Evolutionary conservation across 2,113 vertebrate species (phyloP).

Genomic region (Rhinopomastus cyanomelas): DNA sequence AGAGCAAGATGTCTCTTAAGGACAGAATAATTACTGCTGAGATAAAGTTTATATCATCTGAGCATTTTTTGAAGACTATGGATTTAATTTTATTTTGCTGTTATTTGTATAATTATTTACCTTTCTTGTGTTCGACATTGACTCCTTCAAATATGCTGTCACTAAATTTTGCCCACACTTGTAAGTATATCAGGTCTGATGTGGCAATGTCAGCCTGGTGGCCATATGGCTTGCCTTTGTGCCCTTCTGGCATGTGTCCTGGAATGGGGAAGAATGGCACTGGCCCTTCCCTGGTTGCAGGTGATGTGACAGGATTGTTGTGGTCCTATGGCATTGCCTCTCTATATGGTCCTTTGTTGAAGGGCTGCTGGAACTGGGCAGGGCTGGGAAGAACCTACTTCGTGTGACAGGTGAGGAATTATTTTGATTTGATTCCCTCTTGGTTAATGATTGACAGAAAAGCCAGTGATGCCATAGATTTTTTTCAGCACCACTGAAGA

Average conservation of each 20-base stretch:
- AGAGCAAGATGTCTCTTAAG: background rate
- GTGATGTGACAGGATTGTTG: background rate
- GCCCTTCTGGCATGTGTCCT: fast-evolving
- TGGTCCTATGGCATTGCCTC: fast-evolving
- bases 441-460: background rate
- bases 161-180: background rate
- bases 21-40: background rate
- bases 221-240: background rate
- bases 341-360: background rate
- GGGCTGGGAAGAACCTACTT: fast-evolving
- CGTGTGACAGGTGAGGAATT: background rate
- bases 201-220: fast-evolving
- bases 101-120: background rate
- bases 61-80: background rate
- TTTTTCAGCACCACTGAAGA: fast-evolving
- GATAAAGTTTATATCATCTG: background rate
- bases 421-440: background rate
- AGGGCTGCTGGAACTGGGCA: background rate
- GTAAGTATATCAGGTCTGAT: fast-evolving
- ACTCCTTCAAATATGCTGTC: background rate
- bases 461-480: fast-evolving
- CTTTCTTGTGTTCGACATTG: background rate
- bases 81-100: background rate
- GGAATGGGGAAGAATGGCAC: background rate
- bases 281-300: background rate